Evolutionary conservation across 2,888 invertebrate genomes (phyloP).

Genomic region (Drosophila villosipedis): DNA sequence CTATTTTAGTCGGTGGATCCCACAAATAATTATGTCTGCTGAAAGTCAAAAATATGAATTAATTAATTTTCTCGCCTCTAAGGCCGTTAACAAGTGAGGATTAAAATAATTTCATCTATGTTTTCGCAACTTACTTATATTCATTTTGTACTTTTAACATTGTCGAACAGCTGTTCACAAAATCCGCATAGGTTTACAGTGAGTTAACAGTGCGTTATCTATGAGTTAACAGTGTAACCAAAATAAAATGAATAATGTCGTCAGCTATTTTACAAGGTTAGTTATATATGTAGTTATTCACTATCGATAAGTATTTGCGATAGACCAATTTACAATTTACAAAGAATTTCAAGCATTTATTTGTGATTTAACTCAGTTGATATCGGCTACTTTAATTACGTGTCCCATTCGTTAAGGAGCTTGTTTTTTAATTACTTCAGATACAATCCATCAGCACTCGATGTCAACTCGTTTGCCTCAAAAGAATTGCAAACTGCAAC

Average conservation of each 20-base stretch:
- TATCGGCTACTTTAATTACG: slow-evolving; percentile 25
- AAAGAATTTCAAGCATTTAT: not conserved
- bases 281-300: not conserved
- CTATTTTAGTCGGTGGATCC: not conserved
- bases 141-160: not conserved
- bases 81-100: too few species aligned
- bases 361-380: not conserved
- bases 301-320: not conserved
- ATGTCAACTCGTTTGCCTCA: slow-evolving; percentile 6
- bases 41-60: too few species aligned
- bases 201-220: not conserved
- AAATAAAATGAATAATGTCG: not conserved
- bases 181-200: not conserved
- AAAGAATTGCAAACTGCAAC: slow-evolving; percentile 26
- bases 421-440: slow-evolving; percentile 22
- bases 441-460: slow-evolving; percentile 29
- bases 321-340: not conserved
- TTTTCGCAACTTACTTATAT: not conserved
- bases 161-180: not conserved
- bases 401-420: not conserved
- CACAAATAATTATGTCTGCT: too few species aligned
- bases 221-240: not conserved
- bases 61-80: too few species aligned
- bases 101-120: not conserved
- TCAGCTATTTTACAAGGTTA: not conserved